Evolutionary conservation across 2,113 vertebrate genomes (phyloP).

Genomic region (human): GRCh38 chrX:10596501-10597000

Average conservation of each 20-base stretch:
- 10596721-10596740: slow-evolving; percentile 67
- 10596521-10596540: slow-evolving; percentile 69
- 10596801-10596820: slow-evolving; percentile 31
- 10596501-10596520: slow-evolving; percentile 75
- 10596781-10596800: slow-evolving; percentile 57
- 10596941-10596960: slow-evolving; percentile 19
- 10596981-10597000: not conserved
- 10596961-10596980: slow-evolving; percentile 23
- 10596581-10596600: slow-evolving; percentile 68
- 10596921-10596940: slow-evolving; percentile 45
- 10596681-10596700: slow-evolving; percentile 66
- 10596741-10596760: slow-evolving; percentile 63
- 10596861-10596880: slow-evolving; percentile 46
- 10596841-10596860: slow-evolving; percentile 57
- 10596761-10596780: slow-evolving; percentile 68
- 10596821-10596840: slow-evolving; percentile 57
- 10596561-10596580: slow-evolving; percentile 66
- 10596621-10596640: slow-evolving; percentile 19
- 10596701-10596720: slow-evolving; percentile 68
- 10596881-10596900: slow-evolving; percentile 52
- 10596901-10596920: slow-evolving; percentile 50
- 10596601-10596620: slow-evolving; percentile 60
- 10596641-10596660: slow-evolving; percentile 58
- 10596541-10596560: slow-evolving; percentile 69
- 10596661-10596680: slow-evolving; percentile 60